Evolutionary conservation across 2,113 vertebrate species (phyloP).

Genomic region (Penelope pileata): DNA sequence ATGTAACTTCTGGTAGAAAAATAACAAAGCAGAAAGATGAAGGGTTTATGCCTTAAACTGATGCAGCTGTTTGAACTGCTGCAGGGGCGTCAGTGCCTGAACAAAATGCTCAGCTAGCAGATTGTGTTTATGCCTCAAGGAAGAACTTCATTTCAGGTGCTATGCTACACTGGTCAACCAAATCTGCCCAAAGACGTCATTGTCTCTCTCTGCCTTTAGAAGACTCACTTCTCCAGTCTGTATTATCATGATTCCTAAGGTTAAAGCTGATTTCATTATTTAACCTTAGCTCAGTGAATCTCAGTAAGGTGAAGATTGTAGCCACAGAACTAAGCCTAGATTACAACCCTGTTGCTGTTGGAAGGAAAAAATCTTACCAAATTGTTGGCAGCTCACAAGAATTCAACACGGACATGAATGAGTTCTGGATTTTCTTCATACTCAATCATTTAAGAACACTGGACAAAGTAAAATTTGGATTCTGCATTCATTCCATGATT

Average conservation of each 20-base stretch:
- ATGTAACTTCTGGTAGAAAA: not conserved
- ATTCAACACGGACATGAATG: constrained; percentile 41
- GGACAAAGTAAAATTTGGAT: constrained; percentile 2
- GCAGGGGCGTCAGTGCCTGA: not conserved
- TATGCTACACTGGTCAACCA: not conserved
- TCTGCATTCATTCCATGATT: not conserved
- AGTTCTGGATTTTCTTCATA: not conserved
- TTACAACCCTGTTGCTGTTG: constrained; percentile 38
- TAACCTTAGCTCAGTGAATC: constrained; percentile 37
- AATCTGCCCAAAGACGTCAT: not conserved
- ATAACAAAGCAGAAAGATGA: not conserved
- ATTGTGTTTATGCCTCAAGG: not conserved
- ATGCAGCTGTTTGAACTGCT: not conserved
- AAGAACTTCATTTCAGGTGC: not conserved
- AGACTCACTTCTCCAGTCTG: not conserved
- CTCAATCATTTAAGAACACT: not conserved
- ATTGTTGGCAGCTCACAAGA: constrained; percentile 31
- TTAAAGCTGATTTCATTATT: constrained; percentile 32
- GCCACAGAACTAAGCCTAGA: constrained; percentile 16
- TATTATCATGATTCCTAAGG: constrained; percentile 5
- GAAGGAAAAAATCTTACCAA: constrained; percentile 5
- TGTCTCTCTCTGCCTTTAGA: not conserved
- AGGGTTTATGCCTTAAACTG: not conserved
- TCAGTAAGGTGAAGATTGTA: constrained; percentile 39
- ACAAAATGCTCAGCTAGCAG: not conserved